Base-by-base conservation (phyloP, 1,140 invertebrate species). In the Drosophila biarmipes region DNA sequence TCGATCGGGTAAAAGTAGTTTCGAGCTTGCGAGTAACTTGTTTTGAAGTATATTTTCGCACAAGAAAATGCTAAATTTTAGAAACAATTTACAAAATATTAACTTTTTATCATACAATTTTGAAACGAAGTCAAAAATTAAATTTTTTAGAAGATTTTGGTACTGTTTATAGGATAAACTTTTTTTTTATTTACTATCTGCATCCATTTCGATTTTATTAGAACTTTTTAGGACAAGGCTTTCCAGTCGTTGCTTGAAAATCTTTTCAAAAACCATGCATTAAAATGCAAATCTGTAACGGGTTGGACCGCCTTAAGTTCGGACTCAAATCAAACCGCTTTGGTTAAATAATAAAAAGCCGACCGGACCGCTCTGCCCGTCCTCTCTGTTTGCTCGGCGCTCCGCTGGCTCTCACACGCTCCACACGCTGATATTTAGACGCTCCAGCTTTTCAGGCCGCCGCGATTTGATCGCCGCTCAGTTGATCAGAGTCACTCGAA, bases 401-500 rank as follows among this genome's bases (percentile, higher is more conserved):
- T 21, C 69, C 11, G n/a, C 4, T 17, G 38, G 53, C 48, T 29
- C 21, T 14, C 38, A 45, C 15, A 45, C 29, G 37, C 31, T 67
- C 72, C 31, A 27, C 46, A 53, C 45, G 46, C 62, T 17, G n/a
- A 0, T 38, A 7, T 5, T 12, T 35, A 53, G 53, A 17, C 31
- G 38, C 73, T 78, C 56, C 52, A 67, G 72, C 67, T 64, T 51
- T 66, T 61, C 73, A 53, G 59, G 59, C 62, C 58, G 73, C 78
- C 62, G 66, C 63, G 51, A 62, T 76, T 78, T 74, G 78, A 89
- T 82, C 71, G 75, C 63, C 75, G 82, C 90, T 91, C 82, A 91
- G 90, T 91, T 80, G 90, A 91, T 91, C 79, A 72, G 71, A 85
- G 87, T 79, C 80, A 69, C 75, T 91, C 75, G 74, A 81, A 84